Percentiles rank a stretch among this genome's conserved stretches.
Conservation (phyloP, 1,140 invertebrate species). For the Branchinecta lindahli region DNA sequence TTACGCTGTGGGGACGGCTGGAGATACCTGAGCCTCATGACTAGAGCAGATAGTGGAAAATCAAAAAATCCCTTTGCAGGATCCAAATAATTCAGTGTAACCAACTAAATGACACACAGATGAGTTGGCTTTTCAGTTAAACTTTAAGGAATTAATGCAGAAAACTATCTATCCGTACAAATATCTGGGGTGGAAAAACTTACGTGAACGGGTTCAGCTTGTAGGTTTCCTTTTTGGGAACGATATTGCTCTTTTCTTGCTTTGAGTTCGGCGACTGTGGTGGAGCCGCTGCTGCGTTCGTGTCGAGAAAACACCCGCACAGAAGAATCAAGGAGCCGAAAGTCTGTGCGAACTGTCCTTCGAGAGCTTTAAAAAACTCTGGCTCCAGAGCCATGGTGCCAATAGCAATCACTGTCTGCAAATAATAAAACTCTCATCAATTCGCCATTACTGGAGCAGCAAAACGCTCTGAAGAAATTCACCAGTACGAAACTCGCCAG, state of each 20-base stretch:
- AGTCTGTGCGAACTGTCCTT: background rate
- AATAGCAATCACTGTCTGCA: background rate
- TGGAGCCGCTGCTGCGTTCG: background rate
- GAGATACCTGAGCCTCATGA: too few species aligned
- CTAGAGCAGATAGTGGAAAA: too few species aligned
- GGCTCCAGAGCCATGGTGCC: background rate
- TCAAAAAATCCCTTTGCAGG: too few species aligned
- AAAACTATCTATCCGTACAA: too few species aligned
- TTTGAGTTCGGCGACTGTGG: background rate
- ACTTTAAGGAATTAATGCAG: too few species aligned
- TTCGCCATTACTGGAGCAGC: too few species aligned
- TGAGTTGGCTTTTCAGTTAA: too few species aligned
- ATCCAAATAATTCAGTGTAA: too few species aligned
- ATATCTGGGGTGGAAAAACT: background rate
- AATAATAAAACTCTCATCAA: background rate
- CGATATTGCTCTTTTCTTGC: background rate
- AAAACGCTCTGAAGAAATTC: too few species aligned
- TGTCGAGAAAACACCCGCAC: background rate
- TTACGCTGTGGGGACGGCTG: too few species aligned
- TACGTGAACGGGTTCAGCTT: slow-evolving; percentile 1
- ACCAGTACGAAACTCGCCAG: too few species aligned
- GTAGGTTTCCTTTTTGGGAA: background rate
- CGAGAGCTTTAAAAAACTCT: background rate
- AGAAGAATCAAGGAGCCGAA: background rate
- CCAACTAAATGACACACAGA: too few species aligned